phyloP scores from a whole-genome alignment of 2,797 vertebrate genomes.

The Lerista edwardsae region DNA sequence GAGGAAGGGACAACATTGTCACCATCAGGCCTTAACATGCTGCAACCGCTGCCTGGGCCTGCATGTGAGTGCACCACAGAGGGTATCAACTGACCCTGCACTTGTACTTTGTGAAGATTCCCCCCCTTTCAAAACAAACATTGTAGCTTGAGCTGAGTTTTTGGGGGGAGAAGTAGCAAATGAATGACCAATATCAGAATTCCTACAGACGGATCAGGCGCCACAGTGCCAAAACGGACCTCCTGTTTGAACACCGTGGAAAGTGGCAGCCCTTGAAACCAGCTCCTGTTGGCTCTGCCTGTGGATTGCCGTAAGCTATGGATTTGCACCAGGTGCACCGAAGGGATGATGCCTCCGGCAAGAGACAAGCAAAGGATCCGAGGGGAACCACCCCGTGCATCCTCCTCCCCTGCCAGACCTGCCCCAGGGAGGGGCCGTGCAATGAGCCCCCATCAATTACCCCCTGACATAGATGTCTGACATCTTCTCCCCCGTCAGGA shows the following conservation, averaged over 20 bases:
- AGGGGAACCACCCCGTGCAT: neutral
- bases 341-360: neutral
- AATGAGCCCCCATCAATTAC: conserved; percentile 63
- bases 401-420: neutral
- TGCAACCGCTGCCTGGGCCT: neutral
- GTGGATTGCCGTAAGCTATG: neutral
- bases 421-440: neutral
- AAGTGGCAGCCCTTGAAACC: neutral
- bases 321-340: neutral
- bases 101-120: neutral
- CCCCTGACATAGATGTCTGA: conserved; percentile 91
- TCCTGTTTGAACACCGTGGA: neutral
- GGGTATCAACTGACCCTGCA: neutral
- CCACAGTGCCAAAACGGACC: neutral
- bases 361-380: neutral
- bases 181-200: neutral
- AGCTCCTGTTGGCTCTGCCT: neutral
- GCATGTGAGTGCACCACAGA: no score
- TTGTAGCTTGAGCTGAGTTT: neutral
- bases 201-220: neutral
- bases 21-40: neutral
- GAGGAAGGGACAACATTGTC: neutral
- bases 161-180: neutral
- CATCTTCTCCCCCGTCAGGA: conserved; percentile 92
- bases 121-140: no score